Evolutionary conservation across 2,113 vertebrate genomes (phyloP).

Genomic region (Hippolais icterina): DNA sequence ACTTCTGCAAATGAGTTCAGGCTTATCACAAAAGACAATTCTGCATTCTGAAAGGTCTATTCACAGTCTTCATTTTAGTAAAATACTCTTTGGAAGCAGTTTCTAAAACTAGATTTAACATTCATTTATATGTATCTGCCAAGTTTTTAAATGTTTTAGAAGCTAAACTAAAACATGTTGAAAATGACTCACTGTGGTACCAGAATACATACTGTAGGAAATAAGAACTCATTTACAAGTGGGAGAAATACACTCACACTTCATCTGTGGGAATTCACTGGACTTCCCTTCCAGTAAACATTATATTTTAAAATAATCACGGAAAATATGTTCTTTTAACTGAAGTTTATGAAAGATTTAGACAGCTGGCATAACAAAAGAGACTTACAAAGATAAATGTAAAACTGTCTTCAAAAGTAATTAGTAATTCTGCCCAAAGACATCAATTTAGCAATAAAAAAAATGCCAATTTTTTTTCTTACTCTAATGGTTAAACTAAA

Average conservation of each 20-base stretch:
- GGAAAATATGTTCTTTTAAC: constrained; percentile 75
- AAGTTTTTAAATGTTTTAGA: constrained; percentile 76
- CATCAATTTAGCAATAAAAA: constrained; percentile 9
- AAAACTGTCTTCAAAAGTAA: constrained; percentile 40
- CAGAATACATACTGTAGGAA: constrained; percentile 75
- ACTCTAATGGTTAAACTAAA: background rate
- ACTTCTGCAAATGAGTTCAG: background rate
- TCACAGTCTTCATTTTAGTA: constrained; percentile 41
- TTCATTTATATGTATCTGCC: constrained; percentile 70
- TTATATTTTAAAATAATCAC: constrained; percentile 74
- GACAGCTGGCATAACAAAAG: constrained; percentile 60
- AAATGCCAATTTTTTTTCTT: background rate
- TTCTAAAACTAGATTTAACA: constrained; percentile 70
- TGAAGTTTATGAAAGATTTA: constrained; percentile 71
- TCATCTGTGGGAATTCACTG: constrained; percentile 77
- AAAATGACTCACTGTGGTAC: constrained; percentile 76
- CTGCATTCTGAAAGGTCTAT: constrained; percentile 65
- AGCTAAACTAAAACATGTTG: constrained; percentile 77
- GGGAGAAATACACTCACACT: constrained; percentile 78
- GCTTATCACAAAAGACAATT: constrained; percentile 23
- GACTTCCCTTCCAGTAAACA: constrained; percentile 78
- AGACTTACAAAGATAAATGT: constrained; percentile 51
- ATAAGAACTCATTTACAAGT: constrained; percentile 80
- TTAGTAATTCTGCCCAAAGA: constrained; percentile 29
- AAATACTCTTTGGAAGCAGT: constrained; percentile 67